Evolutionary conservation across 1,140 invertebrate species (phyloP).

Genomic region (Hirudo medicinalis): DNA sequence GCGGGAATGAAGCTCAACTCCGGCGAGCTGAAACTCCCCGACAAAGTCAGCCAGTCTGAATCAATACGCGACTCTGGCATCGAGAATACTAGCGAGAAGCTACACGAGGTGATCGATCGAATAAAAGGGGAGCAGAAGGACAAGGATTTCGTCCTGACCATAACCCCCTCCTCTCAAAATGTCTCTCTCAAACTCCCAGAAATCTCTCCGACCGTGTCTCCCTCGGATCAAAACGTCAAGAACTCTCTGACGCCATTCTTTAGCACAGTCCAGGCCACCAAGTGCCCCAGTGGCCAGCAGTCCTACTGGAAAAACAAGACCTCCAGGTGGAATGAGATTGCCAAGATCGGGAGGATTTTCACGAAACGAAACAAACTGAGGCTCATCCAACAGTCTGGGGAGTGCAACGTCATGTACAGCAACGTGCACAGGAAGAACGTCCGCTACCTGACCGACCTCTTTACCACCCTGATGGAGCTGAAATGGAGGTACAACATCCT

Average conservation of each 20-base stretch:
- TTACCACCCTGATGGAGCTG: constrained; percentile 57
- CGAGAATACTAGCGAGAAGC: too few relatives aligned
- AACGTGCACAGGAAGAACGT: constrained; percentile 74
- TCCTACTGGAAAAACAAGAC: neutral
- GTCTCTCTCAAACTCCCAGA: neutral
- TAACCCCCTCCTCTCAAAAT: too few relatives aligned
- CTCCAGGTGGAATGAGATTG: neutral
- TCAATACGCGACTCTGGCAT: too few relatives aligned
- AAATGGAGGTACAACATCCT: constrained; percentile 43
- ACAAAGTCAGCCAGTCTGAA: neutral
- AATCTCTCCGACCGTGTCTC: neutral
- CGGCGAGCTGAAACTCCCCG: neutral
- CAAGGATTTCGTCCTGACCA: too few relatives aligned
- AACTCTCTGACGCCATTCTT: neutral
- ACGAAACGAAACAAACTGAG: constrained; percentile 35
- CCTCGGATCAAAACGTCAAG: neutral
- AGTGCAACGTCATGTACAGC: constrained; percentile 77
- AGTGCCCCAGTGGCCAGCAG: neutral
- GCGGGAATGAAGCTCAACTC: neutral
- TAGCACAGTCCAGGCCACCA: neutral
- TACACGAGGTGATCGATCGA: too few relatives aligned
- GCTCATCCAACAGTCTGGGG: constrained; percentile 79
- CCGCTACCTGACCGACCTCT: constrained; percentile 73
- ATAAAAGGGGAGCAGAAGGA: too few relatives aligned
- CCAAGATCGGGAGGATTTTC: constrained; percentile 22